Evolutionary conservation across 2,888 invertebrate genomes (phyloP), one percentile per base, ranked within the genome.

Genomic region (Synergus umbraculus): DNA sequence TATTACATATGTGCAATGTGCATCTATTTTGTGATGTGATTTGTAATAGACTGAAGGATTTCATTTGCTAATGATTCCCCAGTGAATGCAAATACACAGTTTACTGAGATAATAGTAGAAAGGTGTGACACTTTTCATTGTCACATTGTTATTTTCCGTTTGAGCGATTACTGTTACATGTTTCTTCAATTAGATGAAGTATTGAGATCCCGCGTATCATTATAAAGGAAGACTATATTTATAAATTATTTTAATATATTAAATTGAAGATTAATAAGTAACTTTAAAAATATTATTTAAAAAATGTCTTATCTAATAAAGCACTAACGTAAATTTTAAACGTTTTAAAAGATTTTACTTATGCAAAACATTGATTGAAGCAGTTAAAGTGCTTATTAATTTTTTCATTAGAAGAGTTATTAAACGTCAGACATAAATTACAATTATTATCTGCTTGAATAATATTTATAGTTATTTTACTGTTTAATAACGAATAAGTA

Each of bases 71-170:
- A 49, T 49, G 29, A 49, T 49, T 49, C 22, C 37, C 29, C 29
- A 13, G 67, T 73, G 22, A n/a, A 73, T 37, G 22, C 22, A 49
- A 73, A 37, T 73, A n/a, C 44, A 5, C 22, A 67, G 29, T 37
- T 67, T 5, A 4, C 12, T 22, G 67, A 43, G 46, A 67, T 67
- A 73, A 73, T 73, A 54, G 29, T 73, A 73, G 54, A 73, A 73
- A 73, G 69, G 69, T 73, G 69, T 73, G 69, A 73, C 69, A 73
- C 49, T 73, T 73, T 49, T 73, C 69, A 49, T 73, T 73, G 49
- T 73, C 46, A 44, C 46, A 46, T 69, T 46, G 46, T 69, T 67
- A 46, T 67, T 67, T 67, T 67, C 67, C 22, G 46, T 22, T 22
- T 13, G 15, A 43, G 43, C 12, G n/a, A 43, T 66, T 43, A 66